Conservation (phyloP, 2,888 invertebrate genomes). For the Meiosimyza platycephala region DNA sequence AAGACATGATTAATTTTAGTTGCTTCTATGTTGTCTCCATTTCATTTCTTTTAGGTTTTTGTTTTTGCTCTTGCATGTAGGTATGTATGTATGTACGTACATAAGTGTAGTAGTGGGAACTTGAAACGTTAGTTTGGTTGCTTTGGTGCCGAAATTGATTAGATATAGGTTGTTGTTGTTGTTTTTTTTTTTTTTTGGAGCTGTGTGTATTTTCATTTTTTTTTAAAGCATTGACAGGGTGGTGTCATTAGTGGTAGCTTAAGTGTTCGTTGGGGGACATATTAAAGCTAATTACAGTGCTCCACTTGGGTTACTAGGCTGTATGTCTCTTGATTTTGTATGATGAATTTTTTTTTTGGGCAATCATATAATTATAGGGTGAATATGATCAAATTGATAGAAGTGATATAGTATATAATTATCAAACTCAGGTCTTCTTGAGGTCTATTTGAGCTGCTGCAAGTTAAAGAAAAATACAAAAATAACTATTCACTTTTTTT, state of each 20-base stretch:
- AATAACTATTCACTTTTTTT: no score
- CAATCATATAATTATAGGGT: conserved; percentile 2
- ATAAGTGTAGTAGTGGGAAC: conserved; percentile 35
- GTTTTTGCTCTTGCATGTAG: neutral
- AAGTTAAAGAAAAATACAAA: no score
- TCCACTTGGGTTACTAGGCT: neutral
- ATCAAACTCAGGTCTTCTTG: neutral
- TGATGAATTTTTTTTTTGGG: neutral
- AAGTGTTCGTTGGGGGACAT: conserved; percentile 19
- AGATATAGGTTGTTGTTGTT: conserved; percentile 37
- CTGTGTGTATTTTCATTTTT: neutral
- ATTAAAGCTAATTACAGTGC: conserved; percentile 16
- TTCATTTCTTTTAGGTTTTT: neutral
- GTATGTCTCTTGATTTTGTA: conserved; percentile 1
- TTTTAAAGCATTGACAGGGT: neutral
- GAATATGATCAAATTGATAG: conserved; percentile 7
- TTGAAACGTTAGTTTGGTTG: conserved; percentile 19
- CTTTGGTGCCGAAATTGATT: conserved; percentile 41
- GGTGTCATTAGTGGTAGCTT: conserved; percentile 1
- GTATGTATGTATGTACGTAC: neutral
- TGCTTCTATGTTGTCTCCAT: neutral
- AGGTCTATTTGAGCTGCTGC: neutral
- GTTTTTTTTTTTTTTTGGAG: neutral
- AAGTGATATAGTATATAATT: neutral
- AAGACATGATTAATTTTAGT: conserved; percentile 33